Percentiles rank a stretch among this genome's conserved stretches.
These are phyloP conservation scores for Carlito syrichta DNA, from an alignment of 2,113 vertebrate species.

Conservation along the genomic window DNA sequence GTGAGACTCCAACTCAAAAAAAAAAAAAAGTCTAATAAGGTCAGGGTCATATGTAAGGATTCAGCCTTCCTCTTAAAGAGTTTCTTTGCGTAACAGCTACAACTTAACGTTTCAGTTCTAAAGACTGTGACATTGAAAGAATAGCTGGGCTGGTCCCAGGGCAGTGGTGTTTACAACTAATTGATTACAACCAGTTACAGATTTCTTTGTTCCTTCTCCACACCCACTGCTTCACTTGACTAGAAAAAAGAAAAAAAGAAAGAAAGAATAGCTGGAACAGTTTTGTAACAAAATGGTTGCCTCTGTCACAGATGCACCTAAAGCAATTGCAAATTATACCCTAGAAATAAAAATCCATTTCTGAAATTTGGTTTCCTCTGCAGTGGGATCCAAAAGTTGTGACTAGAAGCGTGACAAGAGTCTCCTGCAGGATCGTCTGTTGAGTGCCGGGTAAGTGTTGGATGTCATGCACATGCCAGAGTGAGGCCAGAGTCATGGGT, in stretches of 20 bases:
- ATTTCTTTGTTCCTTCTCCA: too few species aligned
- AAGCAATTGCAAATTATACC: conserved; percentile 20
- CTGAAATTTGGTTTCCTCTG: conserved; percentile 7
- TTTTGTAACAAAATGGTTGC: conserved; percentile 29
- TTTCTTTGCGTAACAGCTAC: neutral
- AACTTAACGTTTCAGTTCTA: neutral
- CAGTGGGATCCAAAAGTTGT: neutral
- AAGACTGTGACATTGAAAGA: neutral
- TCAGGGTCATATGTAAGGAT: neutral
- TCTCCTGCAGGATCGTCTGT: neutral
- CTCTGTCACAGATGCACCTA: neutral
- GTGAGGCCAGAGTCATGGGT: too few species aligned
- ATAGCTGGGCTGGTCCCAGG: too few species aligned
- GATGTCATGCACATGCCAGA: too few species aligned
- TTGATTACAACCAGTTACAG: too few species aligned
- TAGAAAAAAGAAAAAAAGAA: too few species aligned
- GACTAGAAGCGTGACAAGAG: neutral
- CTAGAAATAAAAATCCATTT: conserved; percentile 32
- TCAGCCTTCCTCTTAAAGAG: conserved; percentile 3
- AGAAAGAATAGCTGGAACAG: neutral
- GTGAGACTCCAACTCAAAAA: too few species aligned
- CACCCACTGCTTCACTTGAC: too few species aligned
- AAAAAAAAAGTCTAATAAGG: neutral
- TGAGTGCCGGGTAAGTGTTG: neutral
- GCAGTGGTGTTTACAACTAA: too few species aligned